Conservation (phyloP, 2,888 invertebrate genomes). For the Myopa tessellatipennis region DNA sequence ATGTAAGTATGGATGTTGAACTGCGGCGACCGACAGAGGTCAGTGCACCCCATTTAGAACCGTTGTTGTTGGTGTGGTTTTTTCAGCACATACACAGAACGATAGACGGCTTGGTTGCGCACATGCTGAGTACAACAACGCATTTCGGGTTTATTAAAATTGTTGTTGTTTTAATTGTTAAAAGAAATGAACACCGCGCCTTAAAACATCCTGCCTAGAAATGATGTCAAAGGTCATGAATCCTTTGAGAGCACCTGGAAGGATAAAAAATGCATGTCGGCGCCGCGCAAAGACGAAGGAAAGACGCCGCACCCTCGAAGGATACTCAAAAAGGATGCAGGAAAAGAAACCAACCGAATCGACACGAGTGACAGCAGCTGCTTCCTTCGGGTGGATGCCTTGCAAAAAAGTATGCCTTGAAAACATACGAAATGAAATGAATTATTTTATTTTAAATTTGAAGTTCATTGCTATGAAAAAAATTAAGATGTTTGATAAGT, state of each 20-base stretch:
- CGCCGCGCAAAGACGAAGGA: not conserved
- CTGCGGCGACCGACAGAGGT: slow-evolving; percentile 16
- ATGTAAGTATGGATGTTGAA: not conserved
- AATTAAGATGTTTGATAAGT: too few relatives aligned
- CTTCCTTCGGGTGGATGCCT: too few relatives aligned
- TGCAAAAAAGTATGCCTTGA: too few relatives aligned
- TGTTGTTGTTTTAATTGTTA: not conserved
- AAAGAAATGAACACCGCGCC: not conserved
- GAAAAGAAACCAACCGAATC: not conserved
- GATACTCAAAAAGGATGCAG: not conserved
- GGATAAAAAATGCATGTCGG: slow-evolving; percentile 17
- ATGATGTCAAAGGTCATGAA: slow-evolving; percentile 47
- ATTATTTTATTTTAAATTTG: too few relatives aligned
- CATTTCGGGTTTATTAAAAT: not conserved
- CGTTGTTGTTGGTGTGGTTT: slow-evolving; percentile 8
- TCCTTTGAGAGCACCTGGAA: slow-evolving; percentile 33
- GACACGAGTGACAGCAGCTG: slow-evolving; percentile 12
- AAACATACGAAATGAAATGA: too few relatives aligned
- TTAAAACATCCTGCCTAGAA: not conserved
- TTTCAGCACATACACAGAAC: slow-evolving; percentile 22
- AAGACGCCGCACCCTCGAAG: not conserved
- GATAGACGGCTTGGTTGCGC: slow-evolving; percentile 12
- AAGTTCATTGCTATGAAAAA: too few relatives aligned
- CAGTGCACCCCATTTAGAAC: slow-evolving; percentile 27
- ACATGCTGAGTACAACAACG: slow-evolving; percentile 19